Evolutionary conservation across 2,888 invertebrate species (phyloP).

Genomic region (Tipula helvola): DNA sequence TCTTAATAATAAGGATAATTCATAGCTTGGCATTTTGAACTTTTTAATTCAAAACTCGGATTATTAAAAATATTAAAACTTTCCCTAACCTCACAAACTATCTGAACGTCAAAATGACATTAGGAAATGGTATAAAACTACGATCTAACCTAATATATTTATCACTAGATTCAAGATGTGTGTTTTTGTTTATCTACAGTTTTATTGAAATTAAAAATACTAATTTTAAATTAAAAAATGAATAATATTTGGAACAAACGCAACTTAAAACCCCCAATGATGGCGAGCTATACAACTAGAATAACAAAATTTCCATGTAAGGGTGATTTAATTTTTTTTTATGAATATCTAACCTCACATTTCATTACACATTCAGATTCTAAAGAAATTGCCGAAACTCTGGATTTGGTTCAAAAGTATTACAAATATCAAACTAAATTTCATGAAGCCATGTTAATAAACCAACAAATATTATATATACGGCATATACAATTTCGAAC

Average conservation of each 20-base stretch:
- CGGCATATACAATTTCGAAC: not conserved
- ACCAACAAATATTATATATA: not conserved
- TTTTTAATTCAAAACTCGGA: not conserved
- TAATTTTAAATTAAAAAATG: not conserved
- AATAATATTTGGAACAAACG: not conserved
- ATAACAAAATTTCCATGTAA: not conserved
- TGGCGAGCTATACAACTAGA: not conserved
- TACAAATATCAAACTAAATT: not conserved
- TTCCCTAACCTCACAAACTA: not conserved
- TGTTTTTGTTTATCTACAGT: not conserved
- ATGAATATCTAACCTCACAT: not conserved
- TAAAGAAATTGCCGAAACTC: not conserved
- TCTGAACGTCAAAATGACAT: not conserved
- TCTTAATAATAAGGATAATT: slow-evolving; percentile 22
- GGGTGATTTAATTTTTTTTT: not conserved
- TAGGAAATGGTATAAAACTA: not conserved
- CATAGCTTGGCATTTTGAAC: slow-evolving; percentile 24
- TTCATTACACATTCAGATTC: not conserved
- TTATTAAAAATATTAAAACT: not conserved
- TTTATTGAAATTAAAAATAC: not conserved
- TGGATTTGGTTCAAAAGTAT: not conserved
- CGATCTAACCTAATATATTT: not conserved
- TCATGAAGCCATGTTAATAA: not conserved
- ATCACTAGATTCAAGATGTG: not conserved
- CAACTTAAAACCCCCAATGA: not conserved